These are phyloP conservation scores for Drosophila quadrilineata DNA, from an alignment of 1,140 invertebrate genomes.

Conservation along the genomic window DNA sequence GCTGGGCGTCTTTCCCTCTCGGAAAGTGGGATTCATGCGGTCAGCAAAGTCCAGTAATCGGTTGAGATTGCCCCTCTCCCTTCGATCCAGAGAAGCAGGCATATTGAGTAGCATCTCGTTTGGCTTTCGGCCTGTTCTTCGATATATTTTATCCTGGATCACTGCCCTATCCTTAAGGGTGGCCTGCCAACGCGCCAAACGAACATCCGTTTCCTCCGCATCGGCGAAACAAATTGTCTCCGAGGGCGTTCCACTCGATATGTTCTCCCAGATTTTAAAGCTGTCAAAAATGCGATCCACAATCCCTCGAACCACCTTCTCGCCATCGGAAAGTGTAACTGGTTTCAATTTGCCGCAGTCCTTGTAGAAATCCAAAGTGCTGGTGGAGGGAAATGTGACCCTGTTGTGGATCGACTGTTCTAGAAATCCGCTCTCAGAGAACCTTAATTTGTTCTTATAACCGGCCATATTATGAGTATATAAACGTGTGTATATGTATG, in stretches of 20 bases:
- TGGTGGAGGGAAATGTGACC: too few species aligned
- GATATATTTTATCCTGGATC: slow-evolving; percentile 41
- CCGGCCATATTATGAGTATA: too few species aligned
- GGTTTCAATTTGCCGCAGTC: background rate
- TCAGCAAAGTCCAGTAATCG: slow-evolving; percentile 57
- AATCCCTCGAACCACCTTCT: slow-evolving; percentile 21
- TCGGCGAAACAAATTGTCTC: background rate
- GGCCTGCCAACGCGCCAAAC: slow-evolving; percentile 56
- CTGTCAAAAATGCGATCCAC: slow-evolving; percentile 41
- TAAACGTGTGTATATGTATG: background rate
- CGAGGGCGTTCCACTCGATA: slow-evolving; percentile 21
- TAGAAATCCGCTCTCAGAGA: too few species aligned
- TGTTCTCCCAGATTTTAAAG: background rate
- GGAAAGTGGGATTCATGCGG: slow-evolving; percentile 46
- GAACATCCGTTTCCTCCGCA: slow-evolving; percentile 49
- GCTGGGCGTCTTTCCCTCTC: background rate
- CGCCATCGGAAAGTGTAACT: slow-evolving; percentile 11
- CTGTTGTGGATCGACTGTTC: too few species aligned
- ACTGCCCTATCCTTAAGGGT: slow-evolving; percentile 34
- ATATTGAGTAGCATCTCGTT: slow-evolving; percentile 57
- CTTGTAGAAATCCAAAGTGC: too few species aligned
- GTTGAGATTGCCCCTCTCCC: slow-evolving; percentile 48
- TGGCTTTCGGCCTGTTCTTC: slow-evolving; percentile 30
- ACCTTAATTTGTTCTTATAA: too few species aligned
- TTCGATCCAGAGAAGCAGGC: slow-evolving; percentile 32